Percentiles rank a stretch among this genome's conserved stretches.
These are phyloP conservation scores for Synchiropus splendidus DNA, from an alignment of 2,113 vertebrate genomes.

Conservation along the genomic window DNA sequence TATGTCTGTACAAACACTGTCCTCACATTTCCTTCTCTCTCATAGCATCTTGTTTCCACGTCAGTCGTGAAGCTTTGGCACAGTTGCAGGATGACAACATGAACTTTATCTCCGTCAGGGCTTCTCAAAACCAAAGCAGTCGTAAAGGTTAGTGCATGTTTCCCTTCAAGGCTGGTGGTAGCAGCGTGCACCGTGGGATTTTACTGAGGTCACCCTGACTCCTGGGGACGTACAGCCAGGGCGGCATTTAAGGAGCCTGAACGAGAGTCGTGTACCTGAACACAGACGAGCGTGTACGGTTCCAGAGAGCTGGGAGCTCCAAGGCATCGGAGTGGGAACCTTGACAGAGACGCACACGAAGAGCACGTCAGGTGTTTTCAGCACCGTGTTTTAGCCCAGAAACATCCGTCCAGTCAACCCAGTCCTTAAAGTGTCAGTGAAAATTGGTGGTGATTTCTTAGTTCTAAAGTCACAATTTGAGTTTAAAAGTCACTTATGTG, in stretches of 20 bases:
- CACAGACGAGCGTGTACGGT: constrained; percentile 11
- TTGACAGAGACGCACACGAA: constrained; percentile 20
- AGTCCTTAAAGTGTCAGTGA: no score
- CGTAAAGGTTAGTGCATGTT: constrained; percentile 5
- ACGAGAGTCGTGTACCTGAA: constrained; percentile 35
- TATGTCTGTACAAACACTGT: constrained; percentile 32
- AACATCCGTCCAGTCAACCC: no score
- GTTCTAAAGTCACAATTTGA: no score
- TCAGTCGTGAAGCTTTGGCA: constrained; percentile 48
- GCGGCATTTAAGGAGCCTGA: constrained; percentile 25
- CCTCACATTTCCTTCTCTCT: constrained; percentile 17
- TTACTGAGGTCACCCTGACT: constrained; percentile 42
- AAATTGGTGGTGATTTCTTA: no score
- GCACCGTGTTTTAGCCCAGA: constrained; percentile 38
- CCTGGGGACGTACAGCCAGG: constrained; percentile 22
- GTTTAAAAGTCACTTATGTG: no score
- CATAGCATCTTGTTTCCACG: constrained; percentile 3
- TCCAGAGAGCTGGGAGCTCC: constrained; percentile 14
- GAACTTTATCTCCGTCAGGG: constrained; percentile 21
- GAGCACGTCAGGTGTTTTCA: constrained; percentile 39
- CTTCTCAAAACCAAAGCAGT: background rate
- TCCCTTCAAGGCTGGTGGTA: constrained; percentile 47
- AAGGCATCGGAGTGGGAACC: constrained; percentile 44
- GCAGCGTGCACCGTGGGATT: constrained; percentile 45
- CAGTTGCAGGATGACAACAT: constrained; percentile 40